Evolutionary conservation across 2,888 invertebrate species (phyloP), one percentile per base, ranked within the genome.

Genomic region (Plutella xylostella): DNA sequence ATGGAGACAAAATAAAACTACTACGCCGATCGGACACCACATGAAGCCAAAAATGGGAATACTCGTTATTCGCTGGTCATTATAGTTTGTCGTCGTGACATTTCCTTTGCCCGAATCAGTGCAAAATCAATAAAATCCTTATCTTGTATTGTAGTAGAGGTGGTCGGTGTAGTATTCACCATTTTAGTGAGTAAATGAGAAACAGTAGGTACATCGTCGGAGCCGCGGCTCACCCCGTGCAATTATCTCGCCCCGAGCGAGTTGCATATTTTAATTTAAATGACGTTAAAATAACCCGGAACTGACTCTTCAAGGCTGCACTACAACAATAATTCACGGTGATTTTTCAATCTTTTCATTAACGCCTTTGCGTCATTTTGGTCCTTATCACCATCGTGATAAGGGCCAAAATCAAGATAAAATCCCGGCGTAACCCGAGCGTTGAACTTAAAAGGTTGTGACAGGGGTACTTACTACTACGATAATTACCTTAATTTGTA

Each of bases 391-490:
- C 20, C 48, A 44, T 54, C 45, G 57, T 45, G 60, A 68, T 70
- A 73, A 71, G 72, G 55, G 50, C 55, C 59, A 72, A 53, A 63
- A 60, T 68, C 49, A 53, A 45, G 43, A 53, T 53, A n/a, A 7
- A 9, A 22, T 31, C 35, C 4, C 18, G n/a, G 55, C 58, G 61
- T 69, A 70, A 71, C 60, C 67, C 75, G 78, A 65, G 61, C 75
- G 65, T 73, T 78, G 77, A 80, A 78, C 77, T 75, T 75, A 78
- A 75, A 78, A 77, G 76, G 76, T 73, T 76, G 74, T 75, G 78
- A 76, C 76, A 73, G 72, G 63, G 65, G 65, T 74, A 76, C n/a
- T n/a, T n/a, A n/a, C n/a, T n/a, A n/a, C 77, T 76, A 76, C 71
- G 63, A 73, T 73, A 76, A 77, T 78, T 75, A 72, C 72, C 68